phyloP scores from a whole-genome alignment of 2,888 invertebrate species.

The Adelphocoris suturalis region DNA sequence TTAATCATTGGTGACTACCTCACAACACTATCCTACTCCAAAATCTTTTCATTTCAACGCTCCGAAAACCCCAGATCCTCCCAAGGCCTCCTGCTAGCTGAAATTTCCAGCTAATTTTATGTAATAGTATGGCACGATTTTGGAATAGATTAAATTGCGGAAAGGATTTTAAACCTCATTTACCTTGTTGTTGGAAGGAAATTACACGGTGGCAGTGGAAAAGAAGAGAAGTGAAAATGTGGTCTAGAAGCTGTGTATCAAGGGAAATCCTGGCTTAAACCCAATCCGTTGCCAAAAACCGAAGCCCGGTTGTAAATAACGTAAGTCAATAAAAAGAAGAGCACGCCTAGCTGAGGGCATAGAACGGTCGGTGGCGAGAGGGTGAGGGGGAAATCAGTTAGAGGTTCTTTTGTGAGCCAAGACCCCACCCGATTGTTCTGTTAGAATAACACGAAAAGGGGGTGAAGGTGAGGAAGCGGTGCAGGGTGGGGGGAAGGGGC shows the following conservation, averaged over 20 bases:
- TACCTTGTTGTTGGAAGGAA: neutral
- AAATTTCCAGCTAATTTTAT: too few relatives aligned
- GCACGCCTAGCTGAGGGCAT: constrained; percentile 41
- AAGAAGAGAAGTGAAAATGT: neutral
- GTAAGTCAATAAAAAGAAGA: constrained; percentile 70
- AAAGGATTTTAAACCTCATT: neutral
- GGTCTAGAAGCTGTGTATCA: constrained; percentile 50
- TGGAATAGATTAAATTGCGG: too few relatives aligned
- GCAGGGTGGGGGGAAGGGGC: constrained; percentile 37
- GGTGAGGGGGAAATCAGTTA: constrained; percentile 22
- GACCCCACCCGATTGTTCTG: constrained; percentile 59
- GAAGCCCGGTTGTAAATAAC: constrained; percentile 69
- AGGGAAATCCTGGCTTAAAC: constrained; percentile 54
- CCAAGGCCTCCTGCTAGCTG: too few relatives aligned
- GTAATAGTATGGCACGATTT: too few relatives aligned
- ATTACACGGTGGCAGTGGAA: neutral
- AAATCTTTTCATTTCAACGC: too few relatives aligned
- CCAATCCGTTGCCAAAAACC: constrained; percentile 68
- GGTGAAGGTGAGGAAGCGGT: neutral
- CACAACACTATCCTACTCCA: too few relatives aligned
- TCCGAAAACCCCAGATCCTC: too few relatives aligned
- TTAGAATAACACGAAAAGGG: constrained; percentile 60
- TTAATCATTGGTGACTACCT: too few relatives aligned
- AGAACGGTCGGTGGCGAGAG: neutral
- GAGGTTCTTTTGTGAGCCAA: constrained; percentile 54